A percentile compares a stretch with the other conserved stretches of the same genome.
These are phyloP conservation scores for Cynoglossus semilaevis DNA, from an alignment of 2,113 vertebrate genomes.

Conservation along the genomic window DNA sequence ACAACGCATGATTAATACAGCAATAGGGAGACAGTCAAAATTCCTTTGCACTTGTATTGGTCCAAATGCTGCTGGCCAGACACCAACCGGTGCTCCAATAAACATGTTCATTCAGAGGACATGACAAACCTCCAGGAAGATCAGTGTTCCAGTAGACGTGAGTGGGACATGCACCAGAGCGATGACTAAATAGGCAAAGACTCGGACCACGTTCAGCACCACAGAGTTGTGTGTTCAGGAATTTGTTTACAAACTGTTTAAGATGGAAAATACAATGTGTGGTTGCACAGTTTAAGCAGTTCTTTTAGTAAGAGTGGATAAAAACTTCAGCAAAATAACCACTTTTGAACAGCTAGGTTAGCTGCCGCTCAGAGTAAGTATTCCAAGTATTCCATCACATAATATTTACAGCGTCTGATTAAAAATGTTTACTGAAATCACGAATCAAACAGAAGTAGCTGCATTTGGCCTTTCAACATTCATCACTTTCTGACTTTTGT, in stretches of 20 bases:
- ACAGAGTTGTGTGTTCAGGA: background rate
- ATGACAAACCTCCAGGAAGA: slow-evolving; percentile 63
- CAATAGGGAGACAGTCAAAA: slow-evolving; percentile 51
- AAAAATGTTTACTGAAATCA: too few relatives aligned
- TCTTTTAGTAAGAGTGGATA: too few relatives aligned
- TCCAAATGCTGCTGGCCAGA: slow-evolving; percentile 64
- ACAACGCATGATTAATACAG: slow-evolving; percentile 32
- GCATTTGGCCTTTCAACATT: too few relatives aligned
- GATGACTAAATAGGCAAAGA: slow-evolving; percentile 32
- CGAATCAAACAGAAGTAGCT: too few relatives aligned
- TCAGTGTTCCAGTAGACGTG: slow-evolving; percentile 64
- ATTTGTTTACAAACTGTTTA: slow-evolving; percentile 3
- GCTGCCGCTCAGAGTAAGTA: too few relatives aligned
- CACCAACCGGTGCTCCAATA: slow-evolving; percentile 58
- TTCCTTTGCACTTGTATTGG: slow-evolving; percentile 65
- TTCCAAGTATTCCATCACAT: too few relatives aligned
- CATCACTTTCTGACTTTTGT: too few relatives aligned
- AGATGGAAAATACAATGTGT: too few relatives aligned
- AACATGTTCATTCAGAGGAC: slow-evolving; percentile 64
- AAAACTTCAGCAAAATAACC: too few relatives aligned
- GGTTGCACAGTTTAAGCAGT: too few relatives aligned
- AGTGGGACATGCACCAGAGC: slow-evolving; percentile 47
- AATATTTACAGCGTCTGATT: too few relatives aligned
- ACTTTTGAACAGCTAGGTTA: too few relatives aligned
- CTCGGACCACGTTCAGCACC: slow-evolving; percentile 9